These are phyloP conservation scores for Acridotheres tristis DNA, from an alignment of 2,797 vertebrate species.

Conservation along the genomic window DNA sequence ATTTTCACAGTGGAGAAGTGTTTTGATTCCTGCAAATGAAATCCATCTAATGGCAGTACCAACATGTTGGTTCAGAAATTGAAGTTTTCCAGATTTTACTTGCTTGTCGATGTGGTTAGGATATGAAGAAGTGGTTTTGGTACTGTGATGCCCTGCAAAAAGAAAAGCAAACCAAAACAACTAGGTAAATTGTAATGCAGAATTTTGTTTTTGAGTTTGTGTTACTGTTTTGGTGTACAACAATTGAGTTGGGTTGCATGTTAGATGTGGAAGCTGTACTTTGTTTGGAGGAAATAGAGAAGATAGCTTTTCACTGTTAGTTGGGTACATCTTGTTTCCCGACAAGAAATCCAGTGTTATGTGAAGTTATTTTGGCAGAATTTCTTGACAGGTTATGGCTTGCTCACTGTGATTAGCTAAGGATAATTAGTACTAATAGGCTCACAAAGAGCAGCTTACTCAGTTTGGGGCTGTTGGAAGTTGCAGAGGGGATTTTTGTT, in stretches of 20 bases:
- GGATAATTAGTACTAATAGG: conserved; percentile 49
- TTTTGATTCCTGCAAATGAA: neutral
- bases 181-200: neutral
- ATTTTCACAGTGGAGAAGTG: neutral
- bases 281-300: neutral
- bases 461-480: neutral
- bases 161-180: neutral
- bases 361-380: conserved; percentile 32
- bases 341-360: neutral
- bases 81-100: neutral
- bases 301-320: neutral
- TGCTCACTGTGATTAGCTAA: conserved; percentile 39
- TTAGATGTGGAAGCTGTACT: neutral
- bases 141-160: neutral
- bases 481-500: neutral
- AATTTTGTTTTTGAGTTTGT: neutral
- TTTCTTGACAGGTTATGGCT: conserved; percentile 39
- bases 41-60: neutral
- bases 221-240: neutral
- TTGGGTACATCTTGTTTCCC: neutral
- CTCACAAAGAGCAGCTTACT: conserved; percentile 33
- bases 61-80: neutral
- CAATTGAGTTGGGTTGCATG: rapidly evolving
- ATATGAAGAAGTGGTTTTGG: neutral
- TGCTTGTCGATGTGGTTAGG: neutral